Conservation (phyloP, 64 coral and sea anemone species). For the Porites lutea region DNA sequence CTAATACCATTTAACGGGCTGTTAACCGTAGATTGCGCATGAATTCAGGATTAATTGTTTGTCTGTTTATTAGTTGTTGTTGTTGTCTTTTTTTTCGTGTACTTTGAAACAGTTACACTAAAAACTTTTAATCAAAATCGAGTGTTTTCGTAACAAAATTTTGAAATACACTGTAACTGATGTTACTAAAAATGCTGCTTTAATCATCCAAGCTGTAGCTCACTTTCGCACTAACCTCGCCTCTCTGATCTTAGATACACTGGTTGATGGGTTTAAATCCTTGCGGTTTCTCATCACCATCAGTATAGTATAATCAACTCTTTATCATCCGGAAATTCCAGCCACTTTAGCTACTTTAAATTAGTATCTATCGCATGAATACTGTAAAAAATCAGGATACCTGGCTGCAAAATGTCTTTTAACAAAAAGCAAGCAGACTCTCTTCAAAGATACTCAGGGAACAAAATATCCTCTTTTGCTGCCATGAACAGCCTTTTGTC, state of each 20-base stretch:
- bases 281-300: constrained; percentile 5
- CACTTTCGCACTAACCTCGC: neutral
- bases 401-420: neutral
- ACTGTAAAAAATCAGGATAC: neutral
- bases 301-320: neutral
- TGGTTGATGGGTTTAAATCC: neutral
- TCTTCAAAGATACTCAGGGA: neutral
- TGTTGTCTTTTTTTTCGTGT: too few species aligned
- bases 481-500: neutral
- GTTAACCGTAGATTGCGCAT: too few species aligned
- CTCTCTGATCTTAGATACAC: neutral
- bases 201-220: too few species aligned
- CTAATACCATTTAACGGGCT: too few species aligned
- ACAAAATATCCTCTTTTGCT: neutral
- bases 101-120: too few species aligned
- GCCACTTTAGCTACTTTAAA: constrained; percentile 17
- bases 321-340: constrained; percentile 46
- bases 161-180: too few species aligned
- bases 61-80: too few species aligned
- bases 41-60: too few species aligned
- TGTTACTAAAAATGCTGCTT: too few species aligned
- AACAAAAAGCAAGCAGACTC: neutral
- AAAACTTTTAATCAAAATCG: too few species aligned
- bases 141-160: too few species aligned
- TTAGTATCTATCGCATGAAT: neutral